Conservation (phyloP, 2,113 vertebrate species). For the Aspidoscelis tigris region DNA sequence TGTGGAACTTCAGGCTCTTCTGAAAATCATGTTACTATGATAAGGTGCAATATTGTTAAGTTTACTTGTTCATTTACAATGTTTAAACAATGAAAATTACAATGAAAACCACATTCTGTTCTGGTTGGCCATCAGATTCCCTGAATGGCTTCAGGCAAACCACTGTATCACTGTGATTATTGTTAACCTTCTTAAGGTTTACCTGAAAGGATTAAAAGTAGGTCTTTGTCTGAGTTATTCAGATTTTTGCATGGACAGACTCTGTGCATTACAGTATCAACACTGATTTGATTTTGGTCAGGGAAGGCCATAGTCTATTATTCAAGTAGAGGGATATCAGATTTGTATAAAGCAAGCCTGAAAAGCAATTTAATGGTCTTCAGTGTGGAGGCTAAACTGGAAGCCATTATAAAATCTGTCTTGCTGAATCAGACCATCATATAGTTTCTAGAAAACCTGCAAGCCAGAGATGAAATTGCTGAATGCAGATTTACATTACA, state of each 20-base stretch:
- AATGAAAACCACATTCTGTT: background rate
- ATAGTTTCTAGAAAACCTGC: background rate
- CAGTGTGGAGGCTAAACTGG: background rate
- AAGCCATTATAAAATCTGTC: background rate
- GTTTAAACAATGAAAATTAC: background rate
- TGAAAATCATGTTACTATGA: background rate
- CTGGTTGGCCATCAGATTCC: background rate
- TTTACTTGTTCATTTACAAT: background rate
- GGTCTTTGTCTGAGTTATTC: background rate
- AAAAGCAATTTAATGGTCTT: background rate
- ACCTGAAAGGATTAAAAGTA: background rate
- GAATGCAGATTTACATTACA: background rate
- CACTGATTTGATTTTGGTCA: background rate
- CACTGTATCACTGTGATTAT: background rate
- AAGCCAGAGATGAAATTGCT: background rate
- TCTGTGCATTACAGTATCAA: background rate
- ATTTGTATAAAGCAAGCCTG: background rate
- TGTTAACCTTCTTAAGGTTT: background rate
- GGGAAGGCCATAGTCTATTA: too few species aligned
- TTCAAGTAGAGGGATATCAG: background rate
- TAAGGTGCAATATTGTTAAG: background rate
- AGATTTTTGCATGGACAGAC: background rate
- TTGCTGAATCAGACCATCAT: background rate
- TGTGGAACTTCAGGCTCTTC: background rate
- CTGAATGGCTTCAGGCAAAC: background rate